phyloP scores from a whole-genome alignment of 2,113 vertebrate species.

The Bothrops jararaca region DNA sequence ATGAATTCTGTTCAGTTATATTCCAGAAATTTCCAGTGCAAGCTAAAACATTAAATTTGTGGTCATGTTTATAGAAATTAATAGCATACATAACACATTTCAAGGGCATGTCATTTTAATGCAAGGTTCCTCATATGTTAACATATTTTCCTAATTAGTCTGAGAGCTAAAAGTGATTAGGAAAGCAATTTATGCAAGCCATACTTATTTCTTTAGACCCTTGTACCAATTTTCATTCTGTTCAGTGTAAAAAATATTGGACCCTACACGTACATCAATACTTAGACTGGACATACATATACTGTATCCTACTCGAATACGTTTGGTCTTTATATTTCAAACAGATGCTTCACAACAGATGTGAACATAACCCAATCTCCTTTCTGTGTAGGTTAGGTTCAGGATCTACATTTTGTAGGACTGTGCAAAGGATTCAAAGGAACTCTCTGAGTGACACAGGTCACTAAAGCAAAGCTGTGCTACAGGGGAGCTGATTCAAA shows the following conservation, averaged over 20 bases:
- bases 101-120: not conserved
- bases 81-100: not conserved
- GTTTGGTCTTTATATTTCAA: not conserved
- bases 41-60: not conserved
- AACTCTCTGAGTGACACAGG: not conserved
- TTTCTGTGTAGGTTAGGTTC: not conserved
- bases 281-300: not conserved
- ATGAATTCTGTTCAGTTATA: not conserved
- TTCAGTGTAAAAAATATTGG: not conserved
- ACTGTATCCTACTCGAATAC: not conserved
- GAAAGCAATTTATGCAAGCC: not conserved
- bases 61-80: not conserved
- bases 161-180: not conserved
- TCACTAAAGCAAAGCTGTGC: not conserved
- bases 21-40: not conserved
- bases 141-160: not conserved
- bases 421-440: not conserved
- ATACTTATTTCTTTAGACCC: not conserved
- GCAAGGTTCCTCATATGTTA: not conserved
- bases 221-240: not conserved
- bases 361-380: not conserved
- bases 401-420: not conserved
- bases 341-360: not conserved
- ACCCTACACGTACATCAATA: not conserved
- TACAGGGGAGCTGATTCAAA: not conserved